Evolutionary conservation across 2,113 vertebrate genomes (phyloP), one percentile per base, ranked within the genome.

Genomic region (Panthera tigris): DNA sequence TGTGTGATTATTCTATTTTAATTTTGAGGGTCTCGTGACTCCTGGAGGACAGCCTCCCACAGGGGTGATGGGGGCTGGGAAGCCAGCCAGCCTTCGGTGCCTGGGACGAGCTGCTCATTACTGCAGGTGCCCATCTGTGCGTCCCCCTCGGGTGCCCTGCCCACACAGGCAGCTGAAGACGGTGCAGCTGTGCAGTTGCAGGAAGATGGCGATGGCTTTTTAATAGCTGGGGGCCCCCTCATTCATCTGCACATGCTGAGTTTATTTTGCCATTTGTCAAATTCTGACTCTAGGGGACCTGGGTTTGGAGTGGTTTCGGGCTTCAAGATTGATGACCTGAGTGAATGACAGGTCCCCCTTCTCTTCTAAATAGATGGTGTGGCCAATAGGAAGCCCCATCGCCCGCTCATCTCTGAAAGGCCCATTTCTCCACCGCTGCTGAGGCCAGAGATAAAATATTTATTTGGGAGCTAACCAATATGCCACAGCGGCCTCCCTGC

Each of bases 241-340:
- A 90, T 92, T 97, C 92, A 89, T 97, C 97, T 93, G 89, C 1
- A 11, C 11, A 8, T 95, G 90, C 95, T 97, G 97, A 89, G 96
- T 98, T 97, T 97, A 97, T 98, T 98, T 97, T 95, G 88, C 73
- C 89, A 96, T 98, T 97, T 95, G 95, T 98, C 97, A 98, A 91
- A 91, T 97, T 97, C 94, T 86, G 94, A 96, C 97, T 97, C 96
- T 69, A 80, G 97, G 97, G 92, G 50, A 79, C 69, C 81, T 69
- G 55, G 11, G 84, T 84, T 97, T 7, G 0, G 66, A 95, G 81
- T 89, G 88, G 69, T 79, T 79, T 79, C 4, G 1, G 69, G 84
- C 84, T 94, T 96, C n/a, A 89, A 69, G 95, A 98, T 87, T 81
- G 95, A 96, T 97, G 96, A 91, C 68, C 29, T 2, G 3, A 61